phyloP scores from a whole-genome alignment of 2,797 vertebrate genomes.

The Holocentrus rufus region DNA sequence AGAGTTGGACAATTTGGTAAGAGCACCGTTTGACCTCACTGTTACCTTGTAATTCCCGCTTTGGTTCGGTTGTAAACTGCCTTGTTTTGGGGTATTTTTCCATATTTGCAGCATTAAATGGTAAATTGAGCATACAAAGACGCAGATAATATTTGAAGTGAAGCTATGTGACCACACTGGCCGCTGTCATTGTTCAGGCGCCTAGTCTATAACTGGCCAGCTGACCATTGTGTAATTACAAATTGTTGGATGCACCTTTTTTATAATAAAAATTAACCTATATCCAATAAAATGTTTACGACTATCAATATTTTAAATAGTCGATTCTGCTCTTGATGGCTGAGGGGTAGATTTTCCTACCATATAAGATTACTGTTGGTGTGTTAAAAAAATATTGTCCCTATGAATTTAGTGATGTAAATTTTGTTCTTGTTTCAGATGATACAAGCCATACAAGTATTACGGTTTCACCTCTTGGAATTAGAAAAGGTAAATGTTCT shows the following conservation, averaged over 20 bases:
- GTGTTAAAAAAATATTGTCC: background rate
- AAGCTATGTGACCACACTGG: conserved; percentile 56
- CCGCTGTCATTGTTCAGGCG: conserved; percentile 65
- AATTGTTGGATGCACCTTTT: conserved; percentile 23
- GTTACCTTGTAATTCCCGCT: conserved; percentile 19
- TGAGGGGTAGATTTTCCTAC: background rate
- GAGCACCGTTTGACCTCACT: conserved; percentile 66
- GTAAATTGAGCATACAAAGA: conserved; percentile 69
- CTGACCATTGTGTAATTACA: conserved; percentile 56
- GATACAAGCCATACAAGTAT: conserved; percentile 99
- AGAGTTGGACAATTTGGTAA: conserved; percentile 99
- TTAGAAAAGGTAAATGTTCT: conserved; percentile 96
- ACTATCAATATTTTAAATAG: background rate
- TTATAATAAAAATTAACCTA: background rate
- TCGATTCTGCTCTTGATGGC: background rate
- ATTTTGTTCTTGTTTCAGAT: conserved; percentile 84
- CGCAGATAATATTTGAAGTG: conserved; percentile 54
- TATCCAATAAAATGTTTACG: background rate
- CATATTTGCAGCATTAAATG: conserved; percentile 65
- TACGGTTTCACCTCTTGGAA: conserved; percentile 99
- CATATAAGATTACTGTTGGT: background rate
- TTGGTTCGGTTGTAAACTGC: conserved; percentile 33
- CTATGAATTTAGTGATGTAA: conserved; percentile 7
- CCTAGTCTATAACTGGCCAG: conserved; percentile 42
- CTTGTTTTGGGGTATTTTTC: conserved; percentile 28